Base-by-base conservation (phyloP, 2,888 invertebrate genomes). In the Chloroclystis v-ata region DNA sequence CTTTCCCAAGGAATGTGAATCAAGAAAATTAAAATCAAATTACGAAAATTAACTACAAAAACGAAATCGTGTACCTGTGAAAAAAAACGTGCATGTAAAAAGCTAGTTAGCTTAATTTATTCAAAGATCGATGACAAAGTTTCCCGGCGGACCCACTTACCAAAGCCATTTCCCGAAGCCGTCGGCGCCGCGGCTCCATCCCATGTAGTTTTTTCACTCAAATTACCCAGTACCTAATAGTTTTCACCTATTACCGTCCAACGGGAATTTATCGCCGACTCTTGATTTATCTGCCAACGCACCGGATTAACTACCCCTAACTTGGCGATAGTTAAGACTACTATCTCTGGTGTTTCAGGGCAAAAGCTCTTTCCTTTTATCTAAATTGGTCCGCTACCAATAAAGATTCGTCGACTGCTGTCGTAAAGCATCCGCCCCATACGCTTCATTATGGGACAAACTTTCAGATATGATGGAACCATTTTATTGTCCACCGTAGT, bases 381-480 rank as follows among this genome's bases (percentile, higher is more conserved):
- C 87, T 87, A 87, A 87, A 87, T 87, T 87, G 86, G 87, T 86
- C 78, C 76, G 81, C 79, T 81, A 82, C 85, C 86, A 86, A 87
- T 87, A 86, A 87, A 87, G 86, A 87, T 85, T 75, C 83, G 78
- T 73, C 80, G 82, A 79, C 82, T 78, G 75, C 80, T 79, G 84
- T 87, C 87, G 87, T 87, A 87, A 87, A 87, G 78, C 84, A 84
- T 82, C 78, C 80, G 75, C 81, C 84, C 85, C 86, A 86, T 87
- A 87, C 86, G 87, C 81, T 87, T 86, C 86, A 87, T 87, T 86
- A 87, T 86, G 85, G 86, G 80, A 71, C 80, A 82, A 87, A 87
- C 74, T 86, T 87, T 86, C 82, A 82, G 87, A 86, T 87, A 86
- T 87, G 87, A 86, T 85, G 84, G 81, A 82, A 82, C 82, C 75